Evolutionary conservation across 2,888 invertebrate genomes (phyloP).

Genomic region (Icerya purchasi): DNA sequence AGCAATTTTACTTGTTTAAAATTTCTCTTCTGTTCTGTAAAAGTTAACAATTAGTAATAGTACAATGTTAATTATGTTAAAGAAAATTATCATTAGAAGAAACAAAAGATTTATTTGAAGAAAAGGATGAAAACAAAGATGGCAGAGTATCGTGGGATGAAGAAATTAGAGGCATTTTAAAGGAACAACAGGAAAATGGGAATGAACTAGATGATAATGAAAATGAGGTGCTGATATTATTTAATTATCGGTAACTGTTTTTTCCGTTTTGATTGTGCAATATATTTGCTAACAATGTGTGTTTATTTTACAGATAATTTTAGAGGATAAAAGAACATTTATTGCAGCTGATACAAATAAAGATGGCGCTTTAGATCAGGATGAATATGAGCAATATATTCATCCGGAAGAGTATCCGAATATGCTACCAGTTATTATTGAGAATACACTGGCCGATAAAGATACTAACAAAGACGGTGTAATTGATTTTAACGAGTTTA

Average conservation of each 20-base stretch:
- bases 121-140: conserved; percentile 66
- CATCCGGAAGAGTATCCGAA: conserved; percentile 81
- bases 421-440: conserved; percentile 59
- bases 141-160: conserved; percentile 71
- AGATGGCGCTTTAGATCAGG: conserved; percentile 48
- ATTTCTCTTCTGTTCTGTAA: too few relatives aligned
- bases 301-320: conserved; percentile 31
- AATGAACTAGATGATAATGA: too few relatives aligned
- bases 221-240: background rate
- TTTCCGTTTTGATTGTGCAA: background rate
- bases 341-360: conserved; percentile 59
- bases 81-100: conserved; percentile 73
- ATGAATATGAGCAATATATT: conserved; percentile 72
- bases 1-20: too few relatives aligned
- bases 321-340: conserved; percentile 72
- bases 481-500: conserved; percentile 65
- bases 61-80: too few relatives aligned
- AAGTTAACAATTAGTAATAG: too few relatives aligned
- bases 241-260: too few relatives aligned
- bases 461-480: conserved; percentile 65
- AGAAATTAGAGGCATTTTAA: too few relatives aligned
- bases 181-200: too few relatives aligned
- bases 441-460: conserved; percentile 66
- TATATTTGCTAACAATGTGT: background rate
- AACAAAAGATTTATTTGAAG: conserved; percentile 59